phyloP scores from a whole-genome alignment of 2,888 invertebrate genomes.

The Diabrotica balteata region DNA sequence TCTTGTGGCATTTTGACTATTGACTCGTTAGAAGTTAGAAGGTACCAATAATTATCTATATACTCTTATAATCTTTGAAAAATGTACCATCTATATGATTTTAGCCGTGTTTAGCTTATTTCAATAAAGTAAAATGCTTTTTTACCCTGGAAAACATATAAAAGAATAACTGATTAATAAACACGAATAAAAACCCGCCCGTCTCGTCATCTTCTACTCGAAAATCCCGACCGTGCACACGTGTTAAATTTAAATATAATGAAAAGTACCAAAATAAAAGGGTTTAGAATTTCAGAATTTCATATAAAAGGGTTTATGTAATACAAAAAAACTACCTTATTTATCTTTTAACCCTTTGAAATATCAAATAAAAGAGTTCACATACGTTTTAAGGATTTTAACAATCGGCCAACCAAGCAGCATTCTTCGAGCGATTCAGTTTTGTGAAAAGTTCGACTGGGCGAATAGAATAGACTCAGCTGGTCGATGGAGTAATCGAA shows the following conservation, averaged over 20 bases:
- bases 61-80: too few species aligned
- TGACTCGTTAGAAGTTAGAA: too few species aligned
- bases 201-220: too few species aligned
- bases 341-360: slow-evolving; percentile 51
- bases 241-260: slow-evolving; percentile 52
- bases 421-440: slow-evolving; percentile 23
- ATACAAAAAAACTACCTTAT: slow-evolving; percentile 50
- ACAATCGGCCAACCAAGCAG: slow-evolving; percentile 31
- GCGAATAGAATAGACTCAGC: not conserved
- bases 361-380: slow-evolving; percentile 43
- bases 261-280: slow-evolving; percentile 54
- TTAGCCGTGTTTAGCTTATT: too few species aligned
- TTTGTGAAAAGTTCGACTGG: slow-evolving; percentile 28
- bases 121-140: too few species aligned
- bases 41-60: too few species aligned
- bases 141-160: too few species aligned
- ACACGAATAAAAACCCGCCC: too few species aligned
- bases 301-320: slow-evolving; percentile 41
- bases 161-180: too few species aligned
- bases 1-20: too few species aligned
- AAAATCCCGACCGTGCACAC: slow-evolving; percentile 35
- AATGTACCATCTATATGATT: too few species aligned
- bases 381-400: slow-evolving; percentile 43
- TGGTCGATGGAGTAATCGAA: slow-evolving; percentile 6
- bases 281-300: slow-evolving; percentile 53